Conservation (phyloP, 30 jellyfish, hydroid and myxozoan species). For the Aurelia aurita complex sp. Pacific region DNA sequence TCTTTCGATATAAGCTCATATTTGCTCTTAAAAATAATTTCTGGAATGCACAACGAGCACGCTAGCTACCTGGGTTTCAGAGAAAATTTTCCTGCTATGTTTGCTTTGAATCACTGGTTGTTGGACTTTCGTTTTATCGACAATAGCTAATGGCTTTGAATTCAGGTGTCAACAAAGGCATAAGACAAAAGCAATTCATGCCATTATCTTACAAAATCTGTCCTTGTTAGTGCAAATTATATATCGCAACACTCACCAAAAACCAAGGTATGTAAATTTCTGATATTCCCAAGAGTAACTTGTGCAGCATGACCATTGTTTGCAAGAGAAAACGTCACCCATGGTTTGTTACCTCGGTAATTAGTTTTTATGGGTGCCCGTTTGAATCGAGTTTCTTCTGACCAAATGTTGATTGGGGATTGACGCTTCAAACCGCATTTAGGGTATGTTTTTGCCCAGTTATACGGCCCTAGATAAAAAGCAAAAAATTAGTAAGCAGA, state of each 20-base stretch:
- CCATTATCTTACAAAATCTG: no score
- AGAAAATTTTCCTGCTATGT: no score
- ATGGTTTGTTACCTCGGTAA: constrained; percentile 1
- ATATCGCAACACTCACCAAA: constrained; percentile 17
- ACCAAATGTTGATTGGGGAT: constrained; percentile 46
- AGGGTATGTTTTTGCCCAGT: constrained; percentile 20
- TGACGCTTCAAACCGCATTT: constrained; percentile 40
- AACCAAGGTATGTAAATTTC: background rate
- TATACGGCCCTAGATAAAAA: constrained; percentile 20
- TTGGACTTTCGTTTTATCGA: no score
- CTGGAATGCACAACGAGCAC: no score
- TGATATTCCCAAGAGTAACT: constrained; percentile 22
- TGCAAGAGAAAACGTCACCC: constrained; percentile 19
- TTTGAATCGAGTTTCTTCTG: background rate
- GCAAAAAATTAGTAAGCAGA: background rate
- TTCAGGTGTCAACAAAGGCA: no score
- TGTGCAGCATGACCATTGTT: constrained; percentile 77
- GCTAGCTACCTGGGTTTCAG: no score
- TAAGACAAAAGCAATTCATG: no score
- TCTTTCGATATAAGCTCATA: no score
- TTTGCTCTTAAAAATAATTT: no score
- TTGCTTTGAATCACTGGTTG: no score
- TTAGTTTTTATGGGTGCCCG: background rate
- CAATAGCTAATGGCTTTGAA: no score
- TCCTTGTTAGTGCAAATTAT: no score